Conservation (phyloP, 2,113 vertebrate species). For the Acinonyx jubatus region DNA sequence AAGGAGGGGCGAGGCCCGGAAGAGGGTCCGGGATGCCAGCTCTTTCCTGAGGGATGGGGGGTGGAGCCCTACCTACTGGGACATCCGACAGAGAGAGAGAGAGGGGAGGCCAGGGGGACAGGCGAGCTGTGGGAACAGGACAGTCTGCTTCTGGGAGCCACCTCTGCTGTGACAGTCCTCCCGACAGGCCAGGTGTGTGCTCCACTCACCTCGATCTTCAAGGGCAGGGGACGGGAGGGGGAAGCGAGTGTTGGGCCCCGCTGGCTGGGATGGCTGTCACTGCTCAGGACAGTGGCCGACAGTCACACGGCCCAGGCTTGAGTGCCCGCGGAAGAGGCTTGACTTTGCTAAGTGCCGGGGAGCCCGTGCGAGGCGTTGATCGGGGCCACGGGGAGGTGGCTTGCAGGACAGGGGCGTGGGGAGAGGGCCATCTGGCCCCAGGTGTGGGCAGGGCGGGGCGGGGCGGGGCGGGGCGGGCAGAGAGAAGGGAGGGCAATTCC, state of each 20-base stretch:
- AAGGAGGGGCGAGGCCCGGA: fast-evolving
- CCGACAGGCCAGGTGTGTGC: no score
- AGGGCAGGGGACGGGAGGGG: background rate
- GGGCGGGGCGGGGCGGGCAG: no score
- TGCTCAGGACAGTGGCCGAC: background rate
- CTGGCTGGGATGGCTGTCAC: background rate
- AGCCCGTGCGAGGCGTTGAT: background rate
- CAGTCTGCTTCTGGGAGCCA: background rate
- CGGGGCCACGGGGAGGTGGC: background rate
- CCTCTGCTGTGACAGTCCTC: background rate
- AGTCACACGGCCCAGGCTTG: background rate
- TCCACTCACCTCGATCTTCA: no score
- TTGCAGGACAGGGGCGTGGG: background rate
- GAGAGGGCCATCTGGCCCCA: background rate
- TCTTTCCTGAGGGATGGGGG: background rate
- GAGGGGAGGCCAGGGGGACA: background rate
- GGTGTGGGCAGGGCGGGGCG: fast-evolving
- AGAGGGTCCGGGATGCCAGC: background rate
- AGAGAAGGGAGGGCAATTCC: background rate
- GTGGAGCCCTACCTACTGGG: background rate
- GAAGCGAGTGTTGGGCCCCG: background rate
- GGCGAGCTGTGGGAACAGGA: background rate
- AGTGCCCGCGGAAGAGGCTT: background rate
- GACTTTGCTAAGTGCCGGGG: background rate
- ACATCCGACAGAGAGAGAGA: background rate